Conservation (phyloP, 2,888 invertebrate genomes). For the Papilio elwesi region DNA sequence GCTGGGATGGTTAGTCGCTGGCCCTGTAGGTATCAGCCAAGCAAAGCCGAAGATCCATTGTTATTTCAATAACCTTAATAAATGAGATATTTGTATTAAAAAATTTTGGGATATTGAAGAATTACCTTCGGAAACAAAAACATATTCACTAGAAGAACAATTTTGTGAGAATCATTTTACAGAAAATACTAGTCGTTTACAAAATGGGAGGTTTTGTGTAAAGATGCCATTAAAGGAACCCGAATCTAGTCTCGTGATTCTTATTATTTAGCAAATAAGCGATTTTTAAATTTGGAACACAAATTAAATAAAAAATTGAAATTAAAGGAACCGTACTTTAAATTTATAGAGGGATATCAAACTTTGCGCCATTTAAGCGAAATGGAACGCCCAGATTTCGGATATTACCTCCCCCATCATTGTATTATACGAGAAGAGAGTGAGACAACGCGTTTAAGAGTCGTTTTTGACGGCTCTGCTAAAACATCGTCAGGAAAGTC, state of each 20-base stretch:
- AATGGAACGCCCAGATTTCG: background rate
- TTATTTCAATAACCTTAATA: background rate
- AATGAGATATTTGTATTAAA: background rate
- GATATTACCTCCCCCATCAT: slow-evolving; percentile 27
- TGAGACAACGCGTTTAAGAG: slow-evolving; percentile 24
- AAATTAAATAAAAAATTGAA: slow-evolving; percentile 33
- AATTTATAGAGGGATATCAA: slow-evolving; percentile 32
- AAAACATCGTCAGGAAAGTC: slow-evolving; percentile 18
- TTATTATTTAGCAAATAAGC: slow-evolving; percentile 27
- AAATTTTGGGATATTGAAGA: background rate
- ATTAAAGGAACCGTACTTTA: slow-evolving; percentile 16
- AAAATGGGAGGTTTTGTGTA: background rate
- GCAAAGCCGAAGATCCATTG: slow-evolving; percentile 15
- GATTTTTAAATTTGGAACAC: slow-evolving; percentile 35
- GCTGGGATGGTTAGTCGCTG: background rate
- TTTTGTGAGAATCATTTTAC: background rate
- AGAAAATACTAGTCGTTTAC: background rate
- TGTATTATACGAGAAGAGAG: slow-evolving; percentile 22
- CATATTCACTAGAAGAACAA: background rate
- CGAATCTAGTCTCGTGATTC: slow-evolving; percentile 36
- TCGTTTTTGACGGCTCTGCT: slow-evolving; percentile 16
- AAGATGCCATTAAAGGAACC: slow-evolving; percentile 29
- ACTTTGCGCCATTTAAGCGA: slow-evolving; percentile 27
- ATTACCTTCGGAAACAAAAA: background rate
- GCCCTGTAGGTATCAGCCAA: slow-evolving; percentile 41